Conservation (phyloP, 2,113 vertebrate genomes). For the Corapipo altera region DNA sequence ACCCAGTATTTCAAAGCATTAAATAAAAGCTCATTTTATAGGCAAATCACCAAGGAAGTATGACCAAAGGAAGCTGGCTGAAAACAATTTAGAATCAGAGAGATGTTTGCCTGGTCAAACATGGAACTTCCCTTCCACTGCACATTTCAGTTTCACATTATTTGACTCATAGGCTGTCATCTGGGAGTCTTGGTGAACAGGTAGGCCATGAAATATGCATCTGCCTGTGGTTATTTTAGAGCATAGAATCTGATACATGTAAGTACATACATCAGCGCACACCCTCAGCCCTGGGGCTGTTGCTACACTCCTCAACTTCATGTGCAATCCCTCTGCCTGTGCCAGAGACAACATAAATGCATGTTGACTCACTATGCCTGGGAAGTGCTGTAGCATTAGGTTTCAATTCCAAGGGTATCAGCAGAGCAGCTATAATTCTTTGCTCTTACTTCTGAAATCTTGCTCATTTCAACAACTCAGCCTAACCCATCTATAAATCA, state of each 20-base stretch:
- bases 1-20: constrained; percentile 30
- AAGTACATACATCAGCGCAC: background rate
- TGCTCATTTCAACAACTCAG: background rate
- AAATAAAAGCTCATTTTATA: constrained; percentile 55
- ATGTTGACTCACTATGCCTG: background rate
- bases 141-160: background rate
- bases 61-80: constrained; percentile 15
- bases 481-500: background rate
- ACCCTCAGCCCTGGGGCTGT: background rate
- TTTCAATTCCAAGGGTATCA: background rate
- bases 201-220: background rate
- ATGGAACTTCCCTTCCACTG: constrained; percentile 19
- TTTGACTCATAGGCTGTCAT: constrained; percentile 23
- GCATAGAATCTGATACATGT: background rate
- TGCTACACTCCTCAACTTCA: background rate
- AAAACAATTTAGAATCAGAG: constrained; percentile 30
- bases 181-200: background rate
- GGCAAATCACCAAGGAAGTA: constrained; percentile 46
- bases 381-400: background rate
- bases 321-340: background rate
- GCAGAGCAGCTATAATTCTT: background rate
- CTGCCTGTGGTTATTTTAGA: constrained; percentile 10
- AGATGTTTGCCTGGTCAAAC: constrained; percentile 29
- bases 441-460: background rate
- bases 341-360: background rate